Evolutionary conservation across 2,113 vertebrate genomes (phyloP), one percentile per base, ranked within the genome.

Genomic region (Cromileptes altivelis): DNA sequence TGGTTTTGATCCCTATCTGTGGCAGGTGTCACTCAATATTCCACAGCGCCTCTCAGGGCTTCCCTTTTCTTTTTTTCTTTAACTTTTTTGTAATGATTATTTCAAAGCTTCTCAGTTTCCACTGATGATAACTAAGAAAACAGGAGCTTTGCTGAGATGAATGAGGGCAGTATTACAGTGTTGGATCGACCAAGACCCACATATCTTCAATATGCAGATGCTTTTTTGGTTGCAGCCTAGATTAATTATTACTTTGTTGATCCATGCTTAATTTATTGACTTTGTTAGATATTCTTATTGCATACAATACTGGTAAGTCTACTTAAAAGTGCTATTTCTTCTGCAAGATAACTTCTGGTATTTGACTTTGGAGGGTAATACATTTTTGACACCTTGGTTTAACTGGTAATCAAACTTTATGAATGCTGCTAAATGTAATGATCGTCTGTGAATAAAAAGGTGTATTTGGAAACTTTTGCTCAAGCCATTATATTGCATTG

Each of bases 1-100:
- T 52, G 65, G 52, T 70, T 82, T 80, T 84, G 80, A 84, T 85
- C 60, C 58, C 60, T 60, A 87, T 85, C 80, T 73, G 78, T 86
- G 82, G 72, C 83, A 88, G 78, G 62, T 89, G 83, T 76, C 92
- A 87, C 62, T 92, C 89, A 88, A 15, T 78, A 61, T 57, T 75
- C 72, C 27, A 42, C 63, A 63, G n/a, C 5, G 10, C 55, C 58
- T 58, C 62, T 56, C 33, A 42, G 23, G 61, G 75, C 40, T 75
- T 74, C 52, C 30, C 68, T 64, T 68, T 75, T 57, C 17, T 50
- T 55, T 61, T 21, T 23, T 45, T 37, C 1, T 40, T 53, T 4
- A 10, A 10, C 30, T 7, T 27, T 72, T 45, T 70, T 50, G 14
- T 63, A 49, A 21, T 33, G 9, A 73, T 49, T 14, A 75, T 62